Evolutionary conservation across 2,797 vertebrate species (phyloP).

Genomic region (Spinus pinus): DNA sequence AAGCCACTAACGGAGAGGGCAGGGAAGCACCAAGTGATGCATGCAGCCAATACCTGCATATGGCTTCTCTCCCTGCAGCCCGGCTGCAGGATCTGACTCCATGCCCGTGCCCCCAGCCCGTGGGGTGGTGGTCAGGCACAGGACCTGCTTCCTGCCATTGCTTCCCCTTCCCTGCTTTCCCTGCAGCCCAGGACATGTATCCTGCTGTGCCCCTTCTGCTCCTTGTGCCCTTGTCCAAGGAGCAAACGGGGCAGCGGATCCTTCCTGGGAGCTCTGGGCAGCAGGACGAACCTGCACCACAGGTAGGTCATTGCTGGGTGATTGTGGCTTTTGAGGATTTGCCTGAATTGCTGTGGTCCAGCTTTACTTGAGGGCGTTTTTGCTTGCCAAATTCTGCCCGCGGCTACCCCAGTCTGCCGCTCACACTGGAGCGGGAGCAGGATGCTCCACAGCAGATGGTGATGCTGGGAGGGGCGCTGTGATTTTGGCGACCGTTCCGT

Average conservation of each 20-base stretch:
- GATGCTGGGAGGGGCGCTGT: fast-evolving
- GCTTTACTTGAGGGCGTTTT: fast-evolving
- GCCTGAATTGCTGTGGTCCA: neutral
- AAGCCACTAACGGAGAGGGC: fast-evolving
- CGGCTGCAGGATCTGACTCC: neutral
- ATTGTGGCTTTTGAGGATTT: neutral
- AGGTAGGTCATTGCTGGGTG: no score
- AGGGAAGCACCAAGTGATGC: no score
- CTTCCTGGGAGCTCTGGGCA: neutral
- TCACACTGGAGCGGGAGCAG: fast-evolving
- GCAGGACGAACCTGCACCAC: fast-evolving
- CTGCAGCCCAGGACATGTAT: neutral
- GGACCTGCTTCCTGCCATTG: neutral
- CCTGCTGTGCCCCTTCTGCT: neutral
- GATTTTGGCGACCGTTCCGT: fast-evolving
- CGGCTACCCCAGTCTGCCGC: neutral
- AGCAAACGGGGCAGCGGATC: fast-evolving
- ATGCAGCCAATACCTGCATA: fast-evolving
- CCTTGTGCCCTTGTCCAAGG: neutral
- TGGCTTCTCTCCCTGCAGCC: neutral
- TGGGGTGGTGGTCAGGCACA: fast-evolving
- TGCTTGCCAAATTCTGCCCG: neutral
- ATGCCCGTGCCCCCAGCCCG: fast-evolving
- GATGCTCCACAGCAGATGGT: neutral
- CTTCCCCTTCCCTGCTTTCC: neutral